These are phyloP conservation scores for Neoarius graeffei DNA, from an alignment of 2,113 vertebrate species.

Conservation along the genomic window DNA sequence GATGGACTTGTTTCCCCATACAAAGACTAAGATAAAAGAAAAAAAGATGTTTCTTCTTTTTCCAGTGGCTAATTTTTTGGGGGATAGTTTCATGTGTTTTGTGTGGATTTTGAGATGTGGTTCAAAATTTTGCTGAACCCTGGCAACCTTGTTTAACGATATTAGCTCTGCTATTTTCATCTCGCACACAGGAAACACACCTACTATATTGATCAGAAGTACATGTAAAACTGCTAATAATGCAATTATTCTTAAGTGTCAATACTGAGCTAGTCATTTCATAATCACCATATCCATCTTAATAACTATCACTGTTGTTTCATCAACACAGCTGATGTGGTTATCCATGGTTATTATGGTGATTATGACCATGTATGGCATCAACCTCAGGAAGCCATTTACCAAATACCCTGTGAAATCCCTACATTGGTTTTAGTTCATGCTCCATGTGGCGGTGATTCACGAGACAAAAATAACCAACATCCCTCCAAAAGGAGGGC, in stretches of 20 bases:
- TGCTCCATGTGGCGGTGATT: not conserved
- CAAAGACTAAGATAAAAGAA: too few relatives aligned
- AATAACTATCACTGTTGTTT: constrained; percentile 51
- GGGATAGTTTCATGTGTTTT: too few relatives aligned
- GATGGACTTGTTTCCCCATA: too few relatives aligned
- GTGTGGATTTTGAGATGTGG: not conserved
- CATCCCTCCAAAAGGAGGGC: not conserved
- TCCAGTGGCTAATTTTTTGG: too few relatives aligned
- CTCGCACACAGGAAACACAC: not conserved
- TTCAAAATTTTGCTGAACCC: not conserved
- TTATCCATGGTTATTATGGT: not conserved
- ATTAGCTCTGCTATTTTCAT: not conserved
- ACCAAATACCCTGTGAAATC: not conserved
- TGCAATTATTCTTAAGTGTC: not conserved
- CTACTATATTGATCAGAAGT: not conserved
- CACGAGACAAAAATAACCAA: not conserved
- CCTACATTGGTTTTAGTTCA: not conserved
- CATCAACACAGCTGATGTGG: not conserved
- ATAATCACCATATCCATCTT: constrained; percentile 40
- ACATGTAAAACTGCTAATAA: not conserved
- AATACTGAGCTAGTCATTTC: not conserved
- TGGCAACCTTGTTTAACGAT: not conserved
- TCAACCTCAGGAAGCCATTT: too few relatives aligned
- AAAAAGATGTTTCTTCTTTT: too few relatives aligned
- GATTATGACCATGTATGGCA: not conserved